Evolutionary conservation across 2,797 vertebrate genomes (phyloP), one percentile per base, ranked within the genome.

Genomic region (Brachyalestes nurse): DNA sequence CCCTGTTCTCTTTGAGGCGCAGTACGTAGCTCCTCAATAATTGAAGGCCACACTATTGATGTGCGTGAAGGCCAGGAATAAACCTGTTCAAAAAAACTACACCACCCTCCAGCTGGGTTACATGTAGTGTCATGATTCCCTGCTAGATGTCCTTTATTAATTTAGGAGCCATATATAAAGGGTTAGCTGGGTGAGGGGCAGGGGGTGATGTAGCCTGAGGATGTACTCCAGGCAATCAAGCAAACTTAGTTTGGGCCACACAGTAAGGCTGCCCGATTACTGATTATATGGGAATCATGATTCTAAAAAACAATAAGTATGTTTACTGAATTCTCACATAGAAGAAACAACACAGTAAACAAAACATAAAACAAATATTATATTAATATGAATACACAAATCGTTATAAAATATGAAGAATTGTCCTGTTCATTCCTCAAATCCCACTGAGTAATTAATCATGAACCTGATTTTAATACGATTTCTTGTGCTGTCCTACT

Each of bases 1-100:
- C 75, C 69, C 77, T 80, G 65, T 67, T 81, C 61, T 65, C 61
- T 85, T 80, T 71, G 67, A 74, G 75, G 74, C 60, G 66, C 34
- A 21, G 42, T 10, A 72, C 14, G 19, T 7, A 23, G 49, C 61
- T 70, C 73, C 61, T 85, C 72, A 81, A 85, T 85, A 79, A 84
- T 75, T 83, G 78, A 85, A 72, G 66, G 71, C 81, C 74, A 51
- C 42, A 13, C 65, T 82, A 83, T 79, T 83, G 80, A 85, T 85
- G 80, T 60, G 10, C 14, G 49, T 57, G 45, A 62, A 80, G 69
- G 55, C 49, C 71, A 82, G 60, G 57, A 72, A 70, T 53, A 38
- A 62, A 55, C 55, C 53, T 10, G 13, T 34, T 13, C 2, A 19
- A 17, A 76, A 67, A 19, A 19, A 55, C 65, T 28, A 72, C 55